Base-by-base conservation (phyloP, 2,888 invertebrate genomes). In the Coecobrya sp. region DNA sequence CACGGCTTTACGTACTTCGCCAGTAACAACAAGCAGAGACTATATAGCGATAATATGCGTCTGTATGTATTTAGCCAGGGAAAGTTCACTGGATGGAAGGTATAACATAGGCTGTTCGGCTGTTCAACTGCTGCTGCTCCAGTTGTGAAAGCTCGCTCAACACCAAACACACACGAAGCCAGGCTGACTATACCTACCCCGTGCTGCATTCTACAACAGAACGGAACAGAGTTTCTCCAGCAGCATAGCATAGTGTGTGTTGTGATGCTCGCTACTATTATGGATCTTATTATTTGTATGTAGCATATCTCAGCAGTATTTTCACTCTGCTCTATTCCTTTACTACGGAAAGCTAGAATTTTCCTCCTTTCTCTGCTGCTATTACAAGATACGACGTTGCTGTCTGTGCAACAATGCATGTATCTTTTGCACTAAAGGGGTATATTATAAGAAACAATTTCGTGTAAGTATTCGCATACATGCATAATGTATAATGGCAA, bases 91-190 rank as follows among this genome's bases (percentile, higher is more conserved):
- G 70, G 36, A 19, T 73, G 70, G 11, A 30, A 30, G 30, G 27
- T 62, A 82, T 62, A n/a, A 62, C 59, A 42, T 22, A 36, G 68
- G 49, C 42, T 68, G 68, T 85, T 65, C 85, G 68, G 49, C 42
- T 68, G 68, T 85, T 65, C 85, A 65, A 68, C 49, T 27, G 45
- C 27, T 42, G 59, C 59, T 62, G 36, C 36, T 68, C 11, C 45
- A 68, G 65, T 59, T 68, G 68, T 27, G 16, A n/a, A 36, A 25
- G 11, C n/a, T n/a, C 42, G 84, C 68, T 68, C 49, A 49, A 49
- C 68, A 82, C 36, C 62, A n/a, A n/a, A n/a, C n/a, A n/a, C n/a
- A n/a, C n/a, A 42, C 36, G 16, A n/a, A 82, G 36, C 25, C 81
- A 19, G 55, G 81, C 30, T 81, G 30, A 55, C 27, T 55, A n/a